Conservation (phyloP, 2,797 vertebrate species). For the Cryptoblepharus egeriae region DNA sequence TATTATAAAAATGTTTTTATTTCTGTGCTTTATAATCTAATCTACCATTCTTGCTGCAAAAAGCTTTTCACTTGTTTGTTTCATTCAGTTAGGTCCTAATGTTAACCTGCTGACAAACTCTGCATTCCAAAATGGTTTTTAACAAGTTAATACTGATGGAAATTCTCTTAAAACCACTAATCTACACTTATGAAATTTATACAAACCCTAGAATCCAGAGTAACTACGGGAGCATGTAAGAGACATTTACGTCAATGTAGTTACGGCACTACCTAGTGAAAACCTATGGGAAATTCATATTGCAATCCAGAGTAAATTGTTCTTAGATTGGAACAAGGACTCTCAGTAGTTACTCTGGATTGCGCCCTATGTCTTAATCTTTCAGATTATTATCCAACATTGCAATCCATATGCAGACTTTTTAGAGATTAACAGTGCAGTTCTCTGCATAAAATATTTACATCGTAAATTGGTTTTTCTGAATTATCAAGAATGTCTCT, state of each 20-base stretch:
- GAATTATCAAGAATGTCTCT: conserved; percentile 25
- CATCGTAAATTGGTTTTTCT: neutral
- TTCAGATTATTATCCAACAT: neutral
- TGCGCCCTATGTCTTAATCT: no score
- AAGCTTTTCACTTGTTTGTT: neutral
- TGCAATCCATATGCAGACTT: neutral
- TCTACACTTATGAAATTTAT: neutral
- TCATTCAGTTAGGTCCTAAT: neutral
- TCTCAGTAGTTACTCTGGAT: no score
- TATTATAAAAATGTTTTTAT: neutral
- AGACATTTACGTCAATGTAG: no score
- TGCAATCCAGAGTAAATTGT: no score
- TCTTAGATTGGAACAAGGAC: no score
- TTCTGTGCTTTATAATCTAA: neutral
- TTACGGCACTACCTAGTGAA: no score
- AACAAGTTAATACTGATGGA: neutral
- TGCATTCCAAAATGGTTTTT: neutral
- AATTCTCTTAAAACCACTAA: neutral
- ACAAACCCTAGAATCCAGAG: no score
- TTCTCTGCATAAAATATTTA: no score
- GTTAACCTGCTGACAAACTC: neutral
- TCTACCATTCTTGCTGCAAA: neutral
- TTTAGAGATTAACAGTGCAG: no score
- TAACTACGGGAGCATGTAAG: no score
- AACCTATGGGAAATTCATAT: no score